Evolutionary conservation across 2,113 vertebrate genomes (phyloP), one percentile per base, ranked within the genome.

Genomic region (Elephas maximus): DNA sequence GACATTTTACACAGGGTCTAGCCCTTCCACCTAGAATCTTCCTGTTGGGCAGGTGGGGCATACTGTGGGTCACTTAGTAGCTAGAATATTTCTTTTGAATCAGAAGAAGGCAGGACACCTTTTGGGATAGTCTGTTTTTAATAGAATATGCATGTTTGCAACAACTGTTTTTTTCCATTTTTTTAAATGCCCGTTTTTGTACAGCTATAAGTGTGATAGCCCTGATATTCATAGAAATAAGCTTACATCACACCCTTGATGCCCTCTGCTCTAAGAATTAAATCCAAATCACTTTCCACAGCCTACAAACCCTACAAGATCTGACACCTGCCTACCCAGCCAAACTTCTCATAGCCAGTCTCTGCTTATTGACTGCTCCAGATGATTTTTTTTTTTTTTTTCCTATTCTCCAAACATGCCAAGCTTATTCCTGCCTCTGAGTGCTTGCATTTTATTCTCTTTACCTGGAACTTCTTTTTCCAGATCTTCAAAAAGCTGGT

Each of bases 391-490:
- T 57, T 57, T 57, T 10, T 12, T 65, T 91, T 78, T 93, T 79
- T 62, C 11, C 26, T 48, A 12, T 57, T 26, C 26, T 82, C 87
- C 69, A 88, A 37, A 73, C 28, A 10, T 91, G 15, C 57, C 76
- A 88, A 60, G 51, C 81, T 95, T 45, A 67, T 65, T 92, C 48
- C 60, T 28, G 11, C 63, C 91, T 65, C 37, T 24, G 9, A 24
- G 0, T n/a, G 53, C 87, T 87, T 53, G 62, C 1, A 33, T 90
- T 57, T 79, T 33, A n/a, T 74, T 28, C n/a, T 33, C n/a, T 76
- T 71, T 71, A 26, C 85, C 73, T 79, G 8, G 65, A 86, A 89
- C 92, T 92, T 96, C 81, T 87, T 93, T 73, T 14, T 81, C 51
- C 15, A 63, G 18, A 51, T 79, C 53, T 77, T 18, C 73, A 28